phyloP scores from a whole-genome alignment of 2,888 invertebrate species.

The Dorcus parallelipipedus region DNA sequence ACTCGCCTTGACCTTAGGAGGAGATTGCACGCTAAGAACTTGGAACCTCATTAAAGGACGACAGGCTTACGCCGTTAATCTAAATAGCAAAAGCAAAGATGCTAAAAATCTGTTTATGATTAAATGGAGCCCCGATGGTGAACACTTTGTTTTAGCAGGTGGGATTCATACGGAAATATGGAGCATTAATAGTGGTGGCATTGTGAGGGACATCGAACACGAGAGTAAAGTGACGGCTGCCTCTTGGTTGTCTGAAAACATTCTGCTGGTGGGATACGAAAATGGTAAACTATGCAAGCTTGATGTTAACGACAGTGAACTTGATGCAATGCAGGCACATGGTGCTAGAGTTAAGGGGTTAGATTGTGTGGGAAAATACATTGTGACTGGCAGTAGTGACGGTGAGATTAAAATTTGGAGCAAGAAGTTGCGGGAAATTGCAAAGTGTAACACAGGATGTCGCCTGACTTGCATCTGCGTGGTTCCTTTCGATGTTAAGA shows the following conservation, averaged over 20 bases:
- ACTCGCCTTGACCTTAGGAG: conserved; percentile 80
- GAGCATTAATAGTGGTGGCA: conserved; percentile 69
- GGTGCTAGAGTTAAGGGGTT: conserved; percentile 68
- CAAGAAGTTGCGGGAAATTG: conserved; percentile 5
- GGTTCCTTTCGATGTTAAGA: neutral
- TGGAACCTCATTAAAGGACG: conserved; percentile 95
- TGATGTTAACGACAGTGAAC: conserved; percentile 54
- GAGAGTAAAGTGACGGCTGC: conserved; percentile 67
- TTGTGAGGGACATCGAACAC: conserved; percentile 64
- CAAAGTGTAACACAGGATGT: conserved; percentile 21
- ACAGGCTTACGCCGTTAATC: conserved; percentile 84
- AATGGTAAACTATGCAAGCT: conserved; percentile 64
- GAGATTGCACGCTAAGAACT: conserved; percentile 78
- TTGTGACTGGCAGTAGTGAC: conserved; percentile 54
- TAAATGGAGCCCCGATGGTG: conserved; percentile 73
- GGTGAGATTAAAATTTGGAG: conserved; percentile 27
- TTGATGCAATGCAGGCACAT: conserved; percentile 57
- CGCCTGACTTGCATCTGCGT: conserved; percentile 22
- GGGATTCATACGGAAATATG: conserved; percentile 75
- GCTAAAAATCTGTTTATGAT: conserved; percentile 39
- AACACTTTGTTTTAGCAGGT: conserved; percentile 71
- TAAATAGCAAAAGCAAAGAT: conserved; percentile 63
- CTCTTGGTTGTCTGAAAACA: conserved; percentile 64
- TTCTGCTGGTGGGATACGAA: conserved; percentile 69
- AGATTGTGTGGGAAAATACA: conserved; percentile 53